Percentiles rank a stretch among this genome's conserved stretches.
Conservation (phyloP, 2,888 invertebrate species). For the Alloscopus bannaensis region DNA sequence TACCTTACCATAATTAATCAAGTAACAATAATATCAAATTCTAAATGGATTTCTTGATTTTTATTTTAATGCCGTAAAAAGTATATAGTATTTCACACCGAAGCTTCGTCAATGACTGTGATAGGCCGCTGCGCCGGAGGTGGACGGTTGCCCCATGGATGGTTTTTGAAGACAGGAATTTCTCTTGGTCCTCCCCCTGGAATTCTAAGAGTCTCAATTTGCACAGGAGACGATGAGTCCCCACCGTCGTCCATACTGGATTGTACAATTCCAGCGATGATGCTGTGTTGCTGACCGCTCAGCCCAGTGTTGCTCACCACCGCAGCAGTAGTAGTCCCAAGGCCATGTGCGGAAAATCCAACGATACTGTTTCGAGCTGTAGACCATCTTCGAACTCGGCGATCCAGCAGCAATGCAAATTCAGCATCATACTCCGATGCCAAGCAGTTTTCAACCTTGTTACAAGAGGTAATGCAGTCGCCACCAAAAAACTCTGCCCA, state of each 20-base stretch:
- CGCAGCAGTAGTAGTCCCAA: conserved; percentile 61
- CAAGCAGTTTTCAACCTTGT: conserved; percentile 79
- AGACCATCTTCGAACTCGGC: conserved; percentile 84
- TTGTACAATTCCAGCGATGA: conserved; percentile 40
- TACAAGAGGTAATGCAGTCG: conserved; percentile 89
- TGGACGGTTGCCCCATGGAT: conserved; percentile 65
- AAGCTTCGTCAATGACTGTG: conserved; percentile 69
- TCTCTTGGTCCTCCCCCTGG: conserved; percentile 53
- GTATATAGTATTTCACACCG: conserved; percentile 49
- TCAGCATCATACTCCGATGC: conserved; percentile 78
- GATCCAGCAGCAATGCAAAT: conserved; percentile 84
- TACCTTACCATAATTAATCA: not conserved
- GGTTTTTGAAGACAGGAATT: conserved; percentile 68
- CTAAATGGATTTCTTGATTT: not conserved
- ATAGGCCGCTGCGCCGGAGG: conserved; percentile 66
- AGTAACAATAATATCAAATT: too few relatives aligned
- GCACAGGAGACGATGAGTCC: conserved; percentile 28
- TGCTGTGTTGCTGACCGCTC: conserved; percentile 60
- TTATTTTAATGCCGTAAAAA: not conserved
- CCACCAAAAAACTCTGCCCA: conserved; percentile 71
- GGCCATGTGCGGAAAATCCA: conserved; percentile 57
- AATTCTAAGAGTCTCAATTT: conserved; percentile 35
- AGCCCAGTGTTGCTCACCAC: conserved; percentile 64
- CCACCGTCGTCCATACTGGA: conserved; percentile 38
- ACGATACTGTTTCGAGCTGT: conserved; percentile 78